These are phyloP conservation scores for Thymelicus lineola DNA, from an alignment of 2,888 invertebrate genomes.

Conservation along the genomic window DNA sequence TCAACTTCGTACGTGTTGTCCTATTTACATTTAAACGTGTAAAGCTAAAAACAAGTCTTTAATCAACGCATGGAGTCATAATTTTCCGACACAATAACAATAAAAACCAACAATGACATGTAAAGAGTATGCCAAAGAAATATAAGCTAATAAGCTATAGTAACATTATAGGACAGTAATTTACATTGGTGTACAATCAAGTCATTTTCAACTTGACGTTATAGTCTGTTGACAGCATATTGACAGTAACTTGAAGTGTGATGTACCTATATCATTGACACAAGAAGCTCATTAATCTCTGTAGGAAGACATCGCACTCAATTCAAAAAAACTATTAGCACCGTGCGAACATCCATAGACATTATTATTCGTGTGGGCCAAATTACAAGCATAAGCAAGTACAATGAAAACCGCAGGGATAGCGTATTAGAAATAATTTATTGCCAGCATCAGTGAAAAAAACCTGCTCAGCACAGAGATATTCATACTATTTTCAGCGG, in stretches of 20 bases:
- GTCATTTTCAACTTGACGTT: constrained; percentile 7
- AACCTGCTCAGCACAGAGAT: too few species aligned
- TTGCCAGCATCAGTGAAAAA: too few species aligned
- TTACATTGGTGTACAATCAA: not conserved
- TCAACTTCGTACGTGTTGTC: too few species aligned
- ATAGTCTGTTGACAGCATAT: not conserved
- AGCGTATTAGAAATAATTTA: too few species aligned
- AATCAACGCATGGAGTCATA: not conserved
- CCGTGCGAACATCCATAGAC: constrained; percentile 27
- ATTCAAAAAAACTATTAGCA: constrained; percentile 31
- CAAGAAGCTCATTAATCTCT: constrained; percentile 33
- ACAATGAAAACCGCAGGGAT: too few species aligned
- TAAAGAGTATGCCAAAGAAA: constrained; percentile 25
- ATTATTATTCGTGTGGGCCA: not conserved
- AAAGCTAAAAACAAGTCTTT: not conserved
- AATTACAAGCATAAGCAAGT: not conserved
- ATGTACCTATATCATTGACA: constrained; percentile 25
- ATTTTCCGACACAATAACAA: constrained; percentile 19
- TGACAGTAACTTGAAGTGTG: not conserved
- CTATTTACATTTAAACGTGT: too few species aligned
- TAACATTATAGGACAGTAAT: not conserved
- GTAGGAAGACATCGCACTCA: constrained; percentile 30
- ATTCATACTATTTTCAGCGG: too few species aligned
- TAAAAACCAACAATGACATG: constrained; percentile 30
- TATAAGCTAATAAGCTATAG: too few species aligned